Evolutionary conservation across 2,797 vertebrate species (phyloP), one percentile per base, ranked within the genome.

Genomic region (Periparus ater): DNA sequence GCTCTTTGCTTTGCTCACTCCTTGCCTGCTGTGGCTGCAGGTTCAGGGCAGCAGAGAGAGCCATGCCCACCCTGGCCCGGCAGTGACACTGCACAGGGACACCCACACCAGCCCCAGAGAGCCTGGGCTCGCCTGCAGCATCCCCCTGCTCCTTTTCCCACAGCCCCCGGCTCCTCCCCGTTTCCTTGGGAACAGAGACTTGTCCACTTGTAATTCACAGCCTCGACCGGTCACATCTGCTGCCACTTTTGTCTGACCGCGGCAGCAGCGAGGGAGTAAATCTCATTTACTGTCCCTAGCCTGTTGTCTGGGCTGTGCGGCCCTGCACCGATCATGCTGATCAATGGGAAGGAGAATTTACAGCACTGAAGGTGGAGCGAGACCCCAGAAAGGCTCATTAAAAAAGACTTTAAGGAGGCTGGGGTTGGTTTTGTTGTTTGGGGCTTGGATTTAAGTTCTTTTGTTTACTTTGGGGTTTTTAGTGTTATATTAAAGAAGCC

Each of bases 241-340:
- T 91, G 60, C 85, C 60, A 23, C 53, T 79, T 50, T 7, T 61
- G 61, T 30, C 66, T 66, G 57, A 50, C 10, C 1, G 0, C 0
- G 9, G 71, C 48, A 65, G 55, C 65, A 20, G 22, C 1, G 1
- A 51, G 68, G 63, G 40, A 63, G 15, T 44, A n/a, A 81, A 61
- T 36, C 66, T 48, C 76, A 50, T 45, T 84, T 20, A 45, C 50
- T 42, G 55, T 13, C 45, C 63, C 60, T 0, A 7, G 20, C 11
- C 27, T 0, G 1, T 2, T 38, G 34, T 36, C 67, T 8, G 55
- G 29, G 58, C 74, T 47, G 7, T 23, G 11, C 1, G 1, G 51
- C 67, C 51, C 55, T 13, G 36, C 42, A 23, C 2, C 15, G 79
- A 45, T 15, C 10, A 4, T 3, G 1, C 38, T 9, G 38, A 70